A percentile compares a stretch with the other conserved stretches of the same genome.
These are phyloP conservation scores for Motacilla tschutschensis DNA, from an alignment of 2,113 vertebrate genomes.

Conservation along the genomic window DNA sequence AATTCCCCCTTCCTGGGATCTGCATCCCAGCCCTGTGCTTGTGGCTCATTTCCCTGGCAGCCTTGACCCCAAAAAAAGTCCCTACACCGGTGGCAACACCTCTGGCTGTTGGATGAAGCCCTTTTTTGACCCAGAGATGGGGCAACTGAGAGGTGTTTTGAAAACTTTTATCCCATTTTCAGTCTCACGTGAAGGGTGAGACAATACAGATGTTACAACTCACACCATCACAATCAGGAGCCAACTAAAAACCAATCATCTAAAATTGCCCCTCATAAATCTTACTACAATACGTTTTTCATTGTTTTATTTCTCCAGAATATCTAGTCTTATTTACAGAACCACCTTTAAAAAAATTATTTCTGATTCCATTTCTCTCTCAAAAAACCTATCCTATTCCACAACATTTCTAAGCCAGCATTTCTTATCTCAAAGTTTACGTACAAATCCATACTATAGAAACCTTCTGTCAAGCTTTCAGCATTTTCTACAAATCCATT, in stretches of 20 bases:
- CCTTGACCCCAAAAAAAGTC: background rate
- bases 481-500: background rate
- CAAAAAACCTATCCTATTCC: background rate
- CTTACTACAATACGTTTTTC: background rate
- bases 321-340: background rate
- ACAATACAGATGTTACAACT: background rate
- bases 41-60: background rate
- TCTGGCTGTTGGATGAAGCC: background rate
- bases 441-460: background rate
- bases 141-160: background rate
- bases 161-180: background rate
- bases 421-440: background rate
- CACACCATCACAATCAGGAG: background rate
- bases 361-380: background rate
- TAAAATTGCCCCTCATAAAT: background rate
- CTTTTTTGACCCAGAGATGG: background rate
- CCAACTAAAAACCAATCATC: background rate
- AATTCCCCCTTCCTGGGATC: background rate
- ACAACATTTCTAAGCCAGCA: background rate
- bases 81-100: accelerated
- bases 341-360: no score
- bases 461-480: background rate
- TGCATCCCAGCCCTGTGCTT: accelerated
- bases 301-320: background rate
- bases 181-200: background rate